Conservation (phyloP, 2,888 invertebrate genomes). For the Cylloceria caligata region DNA sequence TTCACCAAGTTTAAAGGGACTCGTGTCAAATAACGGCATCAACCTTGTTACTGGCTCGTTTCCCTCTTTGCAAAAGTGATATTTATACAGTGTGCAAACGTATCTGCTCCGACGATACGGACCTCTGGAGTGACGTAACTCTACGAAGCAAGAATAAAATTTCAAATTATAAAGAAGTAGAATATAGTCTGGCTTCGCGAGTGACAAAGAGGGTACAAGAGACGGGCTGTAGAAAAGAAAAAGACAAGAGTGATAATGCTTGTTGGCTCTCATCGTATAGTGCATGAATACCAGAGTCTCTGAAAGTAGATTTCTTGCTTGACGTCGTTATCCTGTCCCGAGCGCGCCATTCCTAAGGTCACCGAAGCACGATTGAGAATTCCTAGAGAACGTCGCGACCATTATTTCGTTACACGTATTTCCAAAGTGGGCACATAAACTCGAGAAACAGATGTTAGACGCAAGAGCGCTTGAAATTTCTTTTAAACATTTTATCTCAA, state of each 20-base stretch:
- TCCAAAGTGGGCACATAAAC: conserved; percentile 35
- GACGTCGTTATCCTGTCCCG: conserved; percentile 62
- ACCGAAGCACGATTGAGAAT: conserved; percentile 43
- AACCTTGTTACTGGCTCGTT: no score
- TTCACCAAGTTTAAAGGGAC: no score
- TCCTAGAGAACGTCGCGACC: conserved; percentile 37
- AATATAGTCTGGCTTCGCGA: conserved; percentile 23
- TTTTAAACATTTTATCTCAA: neutral
- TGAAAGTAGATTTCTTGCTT: conserved; percentile 42
- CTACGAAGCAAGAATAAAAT: conserved; percentile 71
- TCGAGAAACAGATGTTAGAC: conserved; percentile 4
- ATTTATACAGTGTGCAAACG: no score
- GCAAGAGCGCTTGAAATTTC: neutral
- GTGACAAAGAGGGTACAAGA: conserved; percentile 23
- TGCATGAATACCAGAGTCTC: conserved; percentile 52
- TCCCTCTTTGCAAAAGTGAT: no score
- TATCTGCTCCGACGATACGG: no score
- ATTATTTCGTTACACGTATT: conserved; percentile 39
- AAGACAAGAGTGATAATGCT: conserved; percentile 19
- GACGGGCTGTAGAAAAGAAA: neutral
- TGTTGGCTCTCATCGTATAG: conserved; percentile 47
- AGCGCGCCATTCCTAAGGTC: conserved; percentile 51
- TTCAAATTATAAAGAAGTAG: conserved; percentile 68
- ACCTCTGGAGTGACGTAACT: conserved; percentile 12
- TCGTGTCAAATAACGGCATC: no score